Base-by-base conservation (phyloP, 2,797 vertebrate species). In the Selene dorsalis region DNA sequence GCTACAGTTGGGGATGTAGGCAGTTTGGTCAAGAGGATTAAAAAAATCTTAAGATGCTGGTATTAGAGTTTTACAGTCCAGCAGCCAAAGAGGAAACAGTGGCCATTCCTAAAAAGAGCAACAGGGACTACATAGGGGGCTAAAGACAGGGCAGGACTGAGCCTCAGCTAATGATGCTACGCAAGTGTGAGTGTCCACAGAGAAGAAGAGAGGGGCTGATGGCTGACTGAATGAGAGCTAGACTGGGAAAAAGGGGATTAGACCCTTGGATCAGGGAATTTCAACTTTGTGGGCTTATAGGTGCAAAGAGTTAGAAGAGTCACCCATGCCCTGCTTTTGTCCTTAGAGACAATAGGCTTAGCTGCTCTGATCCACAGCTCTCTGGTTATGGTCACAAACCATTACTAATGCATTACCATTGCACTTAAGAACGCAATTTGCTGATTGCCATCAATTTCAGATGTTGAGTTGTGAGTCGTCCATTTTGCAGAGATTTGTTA, bases 141-240 rank as follows among this genome's bases (percentile, higher is more conserved):
- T 83, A 80, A 93, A 88, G 89, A 87, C 7, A 57, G 79, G 79
- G 80, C 22, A 84, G 80, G 80, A 80, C 88, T 92, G 89, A 94
- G 91, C 87, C 92, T 84, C 82, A 71, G 87, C 90, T 95, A 94
- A 95, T 95, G 94, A 94, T 93, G 91, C 89, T 83, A 87, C 71
- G 85, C 79, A 75, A 89, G 87, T 41, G 47, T 55, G 73, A 88
- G 89, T 77, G 80, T 89, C 84, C 88, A 75, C 78, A 75, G 87
- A 89, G 84, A 78, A 81, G 65, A 84, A 83, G 60, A 80, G 82
- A 79, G 87, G 75, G 67, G 82, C 88, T 88, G 85, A 91, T 86
- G 92, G 90, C 83, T 91, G 88, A 84, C 80, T 84, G 88, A 87
- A 73, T 78, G 77, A 79, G 86, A 82, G 64, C 75, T 71, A 63